Base-by-base conservation (phyloP, 1,140 invertebrate genomes). In the Heliconius hermathena region DNA sequence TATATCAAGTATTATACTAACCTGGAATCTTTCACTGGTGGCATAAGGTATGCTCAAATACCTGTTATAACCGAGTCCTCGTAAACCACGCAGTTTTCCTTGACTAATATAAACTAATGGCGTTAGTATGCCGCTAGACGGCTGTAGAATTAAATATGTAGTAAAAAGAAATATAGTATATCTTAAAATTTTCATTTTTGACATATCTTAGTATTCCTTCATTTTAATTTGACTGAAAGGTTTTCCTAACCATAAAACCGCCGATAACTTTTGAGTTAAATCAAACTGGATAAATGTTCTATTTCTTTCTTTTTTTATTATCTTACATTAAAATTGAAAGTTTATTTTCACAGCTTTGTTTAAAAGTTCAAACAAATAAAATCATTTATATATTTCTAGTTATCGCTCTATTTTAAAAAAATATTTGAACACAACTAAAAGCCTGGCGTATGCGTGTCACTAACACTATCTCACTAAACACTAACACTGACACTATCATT, bases 41-140 rank as follows among this genome's bases (percentile, higher is more conserved):
- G 87, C 89, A 33, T 91, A 92, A 9, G 89, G 90, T 78, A 92
- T 89, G 3, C 90, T 86, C 20, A 87, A 87, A 79, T 86, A 92
- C 36, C 84, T 82, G 76, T 90, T 84, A 70, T 88, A 86, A 8
- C 88, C 86, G n/a, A 83, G 38, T 29, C 82, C 82, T 3, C 87
- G 73, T 13, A 89, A 38, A 8, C 91, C 91, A 26, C 91, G 83
- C 57, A 92, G 71, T 71, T 78, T 83, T 11, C 91, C 91, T 72
- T 90, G 83, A 36, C 66, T 77, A 38, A 85, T 75, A 26, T 85
- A 33, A 18, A 92, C 57, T 36, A 87, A 76, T 16, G 85, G 85
- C 8, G 90, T 92, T 1, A 80, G 38, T 66, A n/a, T 16, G 26
- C 60, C 60, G 26, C 8, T 26, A 66, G 60, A 66, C 13, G 22